These are phyloP conservation scores for Sinella curviseta DNA, from an alignment of 1,140 invertebrate genomes.

Conservation along the genomic window DNA sequence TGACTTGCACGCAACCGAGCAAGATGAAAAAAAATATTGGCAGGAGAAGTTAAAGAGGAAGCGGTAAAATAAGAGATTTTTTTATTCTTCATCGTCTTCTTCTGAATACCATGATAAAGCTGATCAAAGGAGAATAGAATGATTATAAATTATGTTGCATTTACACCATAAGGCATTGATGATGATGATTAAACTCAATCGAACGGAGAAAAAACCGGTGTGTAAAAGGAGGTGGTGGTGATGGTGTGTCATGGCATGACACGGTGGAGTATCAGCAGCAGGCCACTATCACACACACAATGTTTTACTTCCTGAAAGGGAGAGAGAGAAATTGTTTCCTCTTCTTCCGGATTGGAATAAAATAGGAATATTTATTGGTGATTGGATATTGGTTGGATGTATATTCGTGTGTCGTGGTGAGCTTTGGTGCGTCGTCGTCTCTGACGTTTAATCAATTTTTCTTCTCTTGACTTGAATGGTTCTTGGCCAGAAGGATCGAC, in stretches of 20 bases:
- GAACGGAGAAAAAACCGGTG: not conserved
- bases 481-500: no score
- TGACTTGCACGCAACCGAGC: no score
- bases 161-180: not conserved
- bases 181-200: not conserved
- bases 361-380: not conserved
- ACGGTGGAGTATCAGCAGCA: no score
- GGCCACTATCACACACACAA: no score
- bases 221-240: not conserved
- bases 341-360: not conserved
- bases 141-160: no score
- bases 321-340: not conserved
- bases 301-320: not conserved
- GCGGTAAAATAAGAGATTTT: no score
- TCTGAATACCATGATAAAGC: no score
- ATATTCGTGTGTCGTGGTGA: not conserved
- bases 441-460: not conserved
- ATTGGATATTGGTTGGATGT: not conserved
- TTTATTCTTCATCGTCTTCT: no score
- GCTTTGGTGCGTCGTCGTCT: not conserved
- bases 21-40: no score
- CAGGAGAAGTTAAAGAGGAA: no score
- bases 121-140: no score
- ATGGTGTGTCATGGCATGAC: no score
- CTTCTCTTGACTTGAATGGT: not conserved